Base-by-base conservation (phyloP, 2,113 vertebrate genomes). In the Aldabrachelys gigantea region DNA sequence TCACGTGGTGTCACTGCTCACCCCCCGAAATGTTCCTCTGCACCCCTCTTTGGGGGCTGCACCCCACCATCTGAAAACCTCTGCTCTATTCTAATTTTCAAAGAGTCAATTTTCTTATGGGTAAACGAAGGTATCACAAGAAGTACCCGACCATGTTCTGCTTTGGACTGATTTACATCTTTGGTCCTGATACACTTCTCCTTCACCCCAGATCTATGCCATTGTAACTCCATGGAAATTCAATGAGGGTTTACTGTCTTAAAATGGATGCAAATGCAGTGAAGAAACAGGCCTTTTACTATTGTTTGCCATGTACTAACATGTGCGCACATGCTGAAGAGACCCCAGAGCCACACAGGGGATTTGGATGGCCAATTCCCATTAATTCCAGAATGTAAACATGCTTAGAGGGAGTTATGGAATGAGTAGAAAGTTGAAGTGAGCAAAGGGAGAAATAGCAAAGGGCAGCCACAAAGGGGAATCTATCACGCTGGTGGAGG, bases 321-420 rank as follows among this genome's bases (percentile, higher is more conserved):
- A 0, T 44, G 25, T 47, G 53, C 5, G 16, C 50, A 87, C 31
- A 0, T 80, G 72, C 93, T 44, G 89, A 80, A 62, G 24, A 38
- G 62, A 14, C 81, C 49, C 56, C 86, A 93, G 83, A 87, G 80
- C 84, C 47, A 47, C 88, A 72, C 87, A 94, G 88, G 85, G 93
- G 93, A 96, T 95, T 90, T 92, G 80, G 80, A 93, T 87, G 88
- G 65, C 80, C 88, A 89, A 93, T 93, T 79, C 47, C 69, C 80
- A 65, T 89, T 94, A 92, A 95, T 96, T 97, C 91, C 91, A 92
- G 92, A 91, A 93, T 91, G 89, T 0, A 96, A 84, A 89, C 93
- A 89, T 83, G 85, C 96, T 96, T 91, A 0, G 0, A 84, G 79
- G 89, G 24, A 52, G 91, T 94, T 93, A 85, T 59, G 54, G 56